Conservation (phyloP, 2,113 vertebrate genomes). For the Callospermophilus lateralis region DNA sequence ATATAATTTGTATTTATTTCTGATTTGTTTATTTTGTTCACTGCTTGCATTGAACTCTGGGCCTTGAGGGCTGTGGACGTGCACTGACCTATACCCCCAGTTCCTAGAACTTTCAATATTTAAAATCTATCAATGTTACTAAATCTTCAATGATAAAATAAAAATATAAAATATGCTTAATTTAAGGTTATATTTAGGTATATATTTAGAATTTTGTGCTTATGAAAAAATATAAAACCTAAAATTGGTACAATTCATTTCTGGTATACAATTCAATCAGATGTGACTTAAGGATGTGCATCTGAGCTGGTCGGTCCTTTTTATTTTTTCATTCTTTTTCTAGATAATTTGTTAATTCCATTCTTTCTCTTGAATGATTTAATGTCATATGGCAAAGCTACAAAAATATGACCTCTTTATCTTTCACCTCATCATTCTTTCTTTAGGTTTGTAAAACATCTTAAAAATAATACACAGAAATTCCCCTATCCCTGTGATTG, state of each 20-base stretch:
- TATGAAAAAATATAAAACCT: not conserved
- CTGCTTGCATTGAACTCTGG: not conserved
- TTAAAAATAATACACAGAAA: not conserved
- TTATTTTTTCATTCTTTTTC: not conserved
- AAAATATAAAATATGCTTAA: not conserved
- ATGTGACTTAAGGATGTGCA: not conserved
- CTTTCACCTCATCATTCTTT: not conserved
- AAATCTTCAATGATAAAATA: not conserved
- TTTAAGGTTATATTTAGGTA: not conserved
- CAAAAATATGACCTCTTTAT: not conserved
- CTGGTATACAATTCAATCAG: not conserved
- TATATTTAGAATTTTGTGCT: not conserved
- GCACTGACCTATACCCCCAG: not conserved
- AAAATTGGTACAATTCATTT: not conserved
- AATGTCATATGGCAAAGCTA: not conserved
- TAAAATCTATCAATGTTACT: not conserved
- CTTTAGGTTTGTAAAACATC: not conserved
- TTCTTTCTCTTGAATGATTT: not conserved
- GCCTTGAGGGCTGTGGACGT: not conserved
- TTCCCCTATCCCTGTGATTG: not conserved
- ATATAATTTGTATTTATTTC: not conserved
- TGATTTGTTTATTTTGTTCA: not conserved
- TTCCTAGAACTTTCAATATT: not conserved
- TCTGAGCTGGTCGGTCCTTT: not conserved
- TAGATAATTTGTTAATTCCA: not conserved